Evolutionary conservation across 2,888 invertebrate genomes (phyloP), one percentile per base, ranked within the genome.

Genomic region (Cantharis rufa): DNA sequence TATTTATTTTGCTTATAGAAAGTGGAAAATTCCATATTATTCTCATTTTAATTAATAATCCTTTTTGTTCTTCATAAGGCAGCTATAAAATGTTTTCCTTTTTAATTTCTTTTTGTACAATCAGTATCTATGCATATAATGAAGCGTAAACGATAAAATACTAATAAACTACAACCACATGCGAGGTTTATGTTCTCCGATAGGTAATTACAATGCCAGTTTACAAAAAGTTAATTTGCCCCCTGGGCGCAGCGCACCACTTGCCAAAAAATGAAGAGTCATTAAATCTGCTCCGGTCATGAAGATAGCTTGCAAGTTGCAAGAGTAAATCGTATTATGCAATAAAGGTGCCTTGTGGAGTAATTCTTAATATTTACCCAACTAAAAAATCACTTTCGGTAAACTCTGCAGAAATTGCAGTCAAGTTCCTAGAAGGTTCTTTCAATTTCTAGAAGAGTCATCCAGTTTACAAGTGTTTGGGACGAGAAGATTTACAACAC

Each of bases 201-300:
- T 66, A 16, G 64, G 64, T 66, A 66, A 66, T 66, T 66, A 66
- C 71, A 62, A 63, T 32, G 64, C 72, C 27, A 66, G 64, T 18
- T 18, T 16, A 66, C 66, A 64, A 72, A 72, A 70, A 63, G 64
- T 66, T 72, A 72, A 72, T 72, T 72, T 72, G 28, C 72, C 72
- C 63, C 64, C 64, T 28, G 72, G 72, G 16, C 64, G 18, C 16
- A 61, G 61, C 61, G 21, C 21, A 61, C 61, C 16, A 48, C 48
- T 61, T 61, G 21, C 32, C 21, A 71, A 71, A 71, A 70, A 18
- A 61, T 63, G 62, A 27, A 21, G 21, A 71, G 71, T 71, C 71
- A 71, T 71, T 62, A 71, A 71, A 27, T 62, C 62, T 61, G 71
- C 27, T 61, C 21, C 18, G 18, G 21, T 62, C 61, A 69, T 27